These are phyloP conservation scores for Entomyzon cyanotis DNA, from an alignment of 2,113 vertebrate species.

Conservation along the genomic window DNA sequence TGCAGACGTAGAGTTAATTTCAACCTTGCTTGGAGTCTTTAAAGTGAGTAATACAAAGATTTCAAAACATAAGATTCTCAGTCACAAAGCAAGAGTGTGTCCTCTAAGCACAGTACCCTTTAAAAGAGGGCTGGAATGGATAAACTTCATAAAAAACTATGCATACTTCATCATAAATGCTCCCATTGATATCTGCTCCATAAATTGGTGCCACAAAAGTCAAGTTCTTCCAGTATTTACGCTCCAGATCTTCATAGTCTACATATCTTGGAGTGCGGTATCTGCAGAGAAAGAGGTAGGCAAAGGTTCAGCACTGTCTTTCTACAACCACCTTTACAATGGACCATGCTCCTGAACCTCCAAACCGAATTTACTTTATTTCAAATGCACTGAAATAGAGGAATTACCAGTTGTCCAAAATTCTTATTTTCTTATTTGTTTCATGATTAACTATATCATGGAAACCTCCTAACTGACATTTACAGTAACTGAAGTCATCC, in stretches of 20 bases:
- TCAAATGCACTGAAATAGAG: not conserved
- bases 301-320: constrained; percentile 1
- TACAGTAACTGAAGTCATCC: not conserved
- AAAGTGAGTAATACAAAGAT: not conserved
- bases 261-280: constrained; percentile 79
- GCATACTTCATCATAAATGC: constrained; percentile 83
- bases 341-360: not conserved
- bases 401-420: not conserved
- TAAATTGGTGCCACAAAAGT: constrained; percentile 84
- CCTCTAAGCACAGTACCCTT: not conserved
- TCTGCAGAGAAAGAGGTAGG: constrained; percentile 57
- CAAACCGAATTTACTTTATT: not conserved
- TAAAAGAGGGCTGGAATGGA: not conserved
- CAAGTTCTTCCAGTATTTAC: constrained; percentile 85
- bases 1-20: not conserved
- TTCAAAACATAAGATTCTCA: constrained; percentile 4
- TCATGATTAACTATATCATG: not conserved
- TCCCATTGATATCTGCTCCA: constrained; percentile 84
- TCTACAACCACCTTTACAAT: not conserved
- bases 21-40: not conserved
- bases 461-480: not conserved
- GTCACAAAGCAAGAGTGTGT: constrained; percentile 1
- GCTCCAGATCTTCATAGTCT: constrained; percentile 83
- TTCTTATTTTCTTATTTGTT: not conserved
- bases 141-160: constrained; percentile 31